Conservation (phyloP, 2,888 invertebrate genomes). For the Argynnis bischoffii region DNA sequence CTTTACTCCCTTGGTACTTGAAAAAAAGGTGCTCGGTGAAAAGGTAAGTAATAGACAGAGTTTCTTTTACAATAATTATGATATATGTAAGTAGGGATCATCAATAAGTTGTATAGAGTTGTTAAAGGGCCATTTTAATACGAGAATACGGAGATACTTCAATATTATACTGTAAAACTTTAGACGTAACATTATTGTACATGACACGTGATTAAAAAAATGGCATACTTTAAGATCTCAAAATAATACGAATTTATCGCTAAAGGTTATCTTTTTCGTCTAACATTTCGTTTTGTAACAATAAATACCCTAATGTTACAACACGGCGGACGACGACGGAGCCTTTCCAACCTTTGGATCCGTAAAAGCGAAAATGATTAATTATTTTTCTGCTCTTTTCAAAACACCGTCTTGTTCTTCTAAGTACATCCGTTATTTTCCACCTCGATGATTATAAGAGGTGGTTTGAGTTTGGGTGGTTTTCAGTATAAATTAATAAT, state of each 20-base stretch:
- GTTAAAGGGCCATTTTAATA: too few species aligned
- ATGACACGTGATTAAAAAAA: too few species aligned
- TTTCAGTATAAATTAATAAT: conserved; percentile 77
- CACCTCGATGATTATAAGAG: conserved; percentile 75
- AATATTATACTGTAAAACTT: too few species aligned
- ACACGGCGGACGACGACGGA: conserved; percentile 59
- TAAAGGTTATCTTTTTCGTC: conserved; percentile 5
- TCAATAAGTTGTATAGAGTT: too few species aligned
- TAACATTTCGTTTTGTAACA: conserved; percentile 57
- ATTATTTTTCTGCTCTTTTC: conserved; percentile 80
- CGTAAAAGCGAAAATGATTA: conserved; percentile 78
- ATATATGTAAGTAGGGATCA: too few species aligned
- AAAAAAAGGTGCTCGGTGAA: too few species aligned
- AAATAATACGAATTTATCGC: neutral
- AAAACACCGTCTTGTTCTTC: conserved; percentile 79
- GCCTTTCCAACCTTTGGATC: conserved; percentile 74
- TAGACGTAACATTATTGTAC: too few species aligned
- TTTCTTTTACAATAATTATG: too few species aligned
- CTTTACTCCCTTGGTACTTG: too few species aligned
- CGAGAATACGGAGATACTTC: too few species aligned
- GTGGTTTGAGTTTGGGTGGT: conserved; percentile 49
- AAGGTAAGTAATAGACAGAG: too few species aligned
- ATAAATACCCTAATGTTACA: conserved; percentile 71
- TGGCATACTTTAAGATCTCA: too few species aligned
- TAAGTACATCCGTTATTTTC: conserved; percentile 82